Base-by-base conservation (phyloP, 1,140 invertebrate genomes). In the Andrena cerasifolii region DNA sequence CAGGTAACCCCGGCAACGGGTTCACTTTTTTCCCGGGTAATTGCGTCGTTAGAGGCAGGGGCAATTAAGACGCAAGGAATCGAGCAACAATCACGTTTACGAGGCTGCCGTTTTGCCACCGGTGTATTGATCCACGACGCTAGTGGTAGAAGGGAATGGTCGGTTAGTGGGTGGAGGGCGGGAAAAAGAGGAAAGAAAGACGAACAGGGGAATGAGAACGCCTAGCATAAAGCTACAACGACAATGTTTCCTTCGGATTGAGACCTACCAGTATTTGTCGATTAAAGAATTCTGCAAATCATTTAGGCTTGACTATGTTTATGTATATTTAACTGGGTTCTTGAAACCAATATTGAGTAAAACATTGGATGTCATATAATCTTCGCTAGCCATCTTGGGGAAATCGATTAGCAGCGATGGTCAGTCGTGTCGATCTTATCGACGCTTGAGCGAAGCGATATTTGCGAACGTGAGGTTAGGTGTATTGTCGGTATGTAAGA, bases 51-150 rank as follows among this genome's bases (percentile, higher is more conserved):
- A 89, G 89, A 85, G 88, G 86, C 83, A 40, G 81, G 86, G 80
- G 87, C 88, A 91, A 92, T 92, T 91, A 91, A 90, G 88, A 88
- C 87, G 85, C 84, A 90, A 91, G 89, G 91, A 91, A 92, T 91
- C 88, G 88, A 92, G 89, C 89, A 90, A 90, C 89, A 88, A 90
- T 89, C 88, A 87, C 87, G 88, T 90, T 90, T 91, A 90, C 87
- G 75, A 86, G 68, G 59, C 75, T 53, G 70, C 82, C 81, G 80
- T 81, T 89, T 89, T 82, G 84, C 86, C 85, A 89, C 87, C n/a
- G 87, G 83, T 86, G 84, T 91, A 91, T 91, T 89, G 90, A 92
- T 91, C 90, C 88, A 59, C 87, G 83, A 89, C 86, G 79, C 78
- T 73, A 79, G 65, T 49, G 76, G 63, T 8, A 61, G 61, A 63